These are phyloP conservation scores for Florisuga fusca DNA, from an alignment of 2,797 vertebrate species.

Conservation along the genomic window DNA sequence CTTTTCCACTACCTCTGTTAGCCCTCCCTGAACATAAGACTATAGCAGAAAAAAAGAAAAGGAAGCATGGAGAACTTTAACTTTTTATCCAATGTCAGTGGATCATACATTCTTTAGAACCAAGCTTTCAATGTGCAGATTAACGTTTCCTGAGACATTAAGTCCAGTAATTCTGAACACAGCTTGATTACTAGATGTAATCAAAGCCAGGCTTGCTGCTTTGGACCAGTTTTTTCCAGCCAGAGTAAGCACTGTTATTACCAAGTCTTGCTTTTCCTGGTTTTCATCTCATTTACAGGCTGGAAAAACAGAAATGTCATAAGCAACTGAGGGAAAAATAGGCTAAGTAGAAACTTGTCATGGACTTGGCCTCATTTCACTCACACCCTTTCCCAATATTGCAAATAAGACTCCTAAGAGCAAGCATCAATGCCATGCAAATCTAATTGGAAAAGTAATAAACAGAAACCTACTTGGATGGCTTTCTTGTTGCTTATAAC, in stretches of 20 bases:
- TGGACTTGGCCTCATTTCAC: conserved; percentile 63
- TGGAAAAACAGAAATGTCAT: conserved; percentile 67
- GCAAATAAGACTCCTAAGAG: conserved; percentile 56
- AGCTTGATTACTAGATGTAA: conserved; percentile 77
- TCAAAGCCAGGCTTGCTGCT: conserved; percentile 75
- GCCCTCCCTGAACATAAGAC: background rate
- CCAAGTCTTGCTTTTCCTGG: conserved; percentile 71
- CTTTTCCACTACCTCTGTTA: background rate
- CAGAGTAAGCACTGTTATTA: conserved; percentile 53
- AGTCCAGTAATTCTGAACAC: conserved; percentile 70
- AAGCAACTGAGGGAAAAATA: conserved; percentile 63
- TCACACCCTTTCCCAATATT: conserved; percentile 62
- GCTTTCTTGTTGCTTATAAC: conserved; percentile 57
- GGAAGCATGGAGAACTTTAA: background rate
- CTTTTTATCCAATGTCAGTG: background rate
- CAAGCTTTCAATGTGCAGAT: conserved; percentile 57
- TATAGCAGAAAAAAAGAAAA: background rate
- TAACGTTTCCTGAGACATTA: conserved; percentile 73
- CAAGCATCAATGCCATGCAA: conserved; percentile 65
- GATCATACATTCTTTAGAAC: conserved; percentile 30
- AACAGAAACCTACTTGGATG: conserved; percentile 56
- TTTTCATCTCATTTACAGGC: conserved; percentile 62
- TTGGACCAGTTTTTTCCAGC: conserved; percentile 73
- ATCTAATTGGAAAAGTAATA: conserved; percentile 76
- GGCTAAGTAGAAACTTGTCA: conserved; percentile 55